These are phyloP conservation scores for Dilophus febrilis DNA, from an alignment of 2,888 invertebrate genomes.

Conservation along the genomic window DNA sequence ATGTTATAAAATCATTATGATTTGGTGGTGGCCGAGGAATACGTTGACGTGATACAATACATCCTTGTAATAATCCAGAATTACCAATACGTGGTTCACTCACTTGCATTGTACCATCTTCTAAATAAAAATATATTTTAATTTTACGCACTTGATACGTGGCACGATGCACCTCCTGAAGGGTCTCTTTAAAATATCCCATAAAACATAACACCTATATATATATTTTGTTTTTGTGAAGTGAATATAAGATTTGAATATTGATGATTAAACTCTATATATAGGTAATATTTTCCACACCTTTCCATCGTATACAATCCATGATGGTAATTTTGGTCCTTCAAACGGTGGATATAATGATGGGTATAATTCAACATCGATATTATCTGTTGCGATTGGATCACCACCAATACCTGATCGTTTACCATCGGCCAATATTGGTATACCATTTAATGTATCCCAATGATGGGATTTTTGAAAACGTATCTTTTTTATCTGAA, in stretches of 20 bases:
- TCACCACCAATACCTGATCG: conserved; percentile 42
- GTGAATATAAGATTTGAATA: too few relatives aligned
- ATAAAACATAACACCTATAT: conserved; percentile 37
- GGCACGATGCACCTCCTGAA: conserved; percentile 50
- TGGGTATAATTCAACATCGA: conserved; percentile 37
- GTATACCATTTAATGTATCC: conserved; percentile 39
- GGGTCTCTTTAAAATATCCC: conserved; percentile 34
- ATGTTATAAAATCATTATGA: conserved; percentile 60
- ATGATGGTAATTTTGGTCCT: conserved; percentile 58
- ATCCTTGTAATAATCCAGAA: conserved; percentile 72
- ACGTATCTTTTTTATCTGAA: conserved; percentile 46
- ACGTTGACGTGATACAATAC: conserved; percentile 64
- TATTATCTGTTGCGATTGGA: conserved; percentile 31
- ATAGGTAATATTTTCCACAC: conserved; percentile 26
- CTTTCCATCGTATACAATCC: conserved; percentile 79
- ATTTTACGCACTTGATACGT: conserved; percentile 59
- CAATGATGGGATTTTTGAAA: conserved; percentile 45
- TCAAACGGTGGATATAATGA: conserved; percentile 60
- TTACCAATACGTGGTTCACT: conserved; percentile 65
- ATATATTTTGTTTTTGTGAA: too few relatives aligned
- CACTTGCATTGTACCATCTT: conserved; percentile 84
- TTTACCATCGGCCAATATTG: conserved; percentile 42
- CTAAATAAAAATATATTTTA: conserved; percentile 70
- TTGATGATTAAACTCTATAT: conserved; percentile 5
- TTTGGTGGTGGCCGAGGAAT: conserved; percentile 58